Base-by-base conservation (phyloP, 2,113 vertebrate species). In the Sisor rabdophorus region DNA sequence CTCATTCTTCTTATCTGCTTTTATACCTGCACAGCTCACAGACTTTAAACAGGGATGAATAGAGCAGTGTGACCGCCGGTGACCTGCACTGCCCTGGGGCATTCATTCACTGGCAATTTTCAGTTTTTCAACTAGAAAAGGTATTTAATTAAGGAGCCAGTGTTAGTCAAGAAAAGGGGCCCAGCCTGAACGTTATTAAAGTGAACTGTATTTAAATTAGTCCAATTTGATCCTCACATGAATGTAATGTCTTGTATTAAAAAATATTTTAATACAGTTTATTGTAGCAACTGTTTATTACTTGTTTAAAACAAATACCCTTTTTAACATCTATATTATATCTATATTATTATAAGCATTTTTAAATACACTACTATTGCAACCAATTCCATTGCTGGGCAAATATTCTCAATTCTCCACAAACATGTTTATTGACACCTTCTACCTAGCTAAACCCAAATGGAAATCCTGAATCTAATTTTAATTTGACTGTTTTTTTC, bases 11-110 rank as follows among this genome's bases (percentile, higher is more conserved):
- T 19, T 17, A 2, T 36, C 36, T 40, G 58, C 74, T 52, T 80
- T 75, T 84, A 81, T 78, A 82, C 30, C 64, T 20, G 74, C 2
- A 10, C 16, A 48, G 64, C 67, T 68, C 26, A 20, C 24, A 72
- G 64, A 56, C 26, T 53, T 30, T 61, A 59, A 70, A 72, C n/a
- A 53, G 53, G 44, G 44, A 8, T 80, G 65, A 55, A 67, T 22
- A 30, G 77, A 30, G 78, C 80, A 81, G 68, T 77, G 60, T 65
- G 11, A 19, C 52, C 65, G 54, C 28, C 71, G 64, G 20, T 67
- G 70, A 77, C 30, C 59, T 44, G 50, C 28, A 64, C 54, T 76
- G 54, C 63, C 40, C 17, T 75, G 69, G 32, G 26, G 58, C 48
- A 44, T 32, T 60, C 12, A 68, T 55, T 67, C 47, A 68, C 69